These are phyloP conservation scores for Diachrysia chrysitis DNA, from an alignment of 2,888 invertebrate species.

Conservation along the genomic window DNA sequence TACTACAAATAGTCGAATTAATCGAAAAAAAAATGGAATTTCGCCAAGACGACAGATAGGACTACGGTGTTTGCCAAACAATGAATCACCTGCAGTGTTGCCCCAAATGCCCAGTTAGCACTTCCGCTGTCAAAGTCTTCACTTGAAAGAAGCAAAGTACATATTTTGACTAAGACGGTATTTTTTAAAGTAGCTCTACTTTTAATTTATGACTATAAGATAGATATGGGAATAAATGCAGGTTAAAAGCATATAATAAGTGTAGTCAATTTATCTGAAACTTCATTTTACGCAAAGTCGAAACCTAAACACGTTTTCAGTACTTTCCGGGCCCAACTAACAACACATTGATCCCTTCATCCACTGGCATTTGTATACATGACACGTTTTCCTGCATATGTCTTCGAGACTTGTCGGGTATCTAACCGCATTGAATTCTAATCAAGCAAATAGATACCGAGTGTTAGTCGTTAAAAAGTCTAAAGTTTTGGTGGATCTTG, in stretches of 20 bases:
- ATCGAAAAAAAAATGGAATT: too few relatives aligned
- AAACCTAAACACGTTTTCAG: slow-evolving; percentile 16
- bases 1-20: too few relatives aligned
- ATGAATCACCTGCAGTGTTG: too few relatives aligned
- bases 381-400: slow-evolving; percentile 48
- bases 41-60: too few relatives aligned
- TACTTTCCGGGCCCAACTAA: slow-evolving; percentile 3
- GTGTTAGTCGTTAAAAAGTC: not conserved
- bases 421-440: slow-evolving; percentile 34
- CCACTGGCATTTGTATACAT: slow-evolving; percentile 38
- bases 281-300: slow-evolving; percentile 7
- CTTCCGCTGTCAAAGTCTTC: too few relatives aligned
- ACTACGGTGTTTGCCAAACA: too few relatives aligned
- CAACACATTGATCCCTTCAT: slow-evolving; percentile 42
- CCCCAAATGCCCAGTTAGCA: too few relatives aligned
- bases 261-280: too few relatives aligned
- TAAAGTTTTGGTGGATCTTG: not conserved
- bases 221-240: not conserved
- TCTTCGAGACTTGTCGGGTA: slow-evolving; percentile 43
- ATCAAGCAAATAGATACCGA: slow-evolving; percentile 21
- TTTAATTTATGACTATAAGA: not conserved
- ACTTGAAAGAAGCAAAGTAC: too few relatives aligned
- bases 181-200: too few relatives aligned
- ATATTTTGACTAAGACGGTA: too few relatives aligned
- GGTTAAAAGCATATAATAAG: too few relatives aligned